These are phyloP conservation scores for Sorex maritimensis DNA, from an alignment of 2,797 vertebrate genomes.

Conservation along the genomic window DNA sequence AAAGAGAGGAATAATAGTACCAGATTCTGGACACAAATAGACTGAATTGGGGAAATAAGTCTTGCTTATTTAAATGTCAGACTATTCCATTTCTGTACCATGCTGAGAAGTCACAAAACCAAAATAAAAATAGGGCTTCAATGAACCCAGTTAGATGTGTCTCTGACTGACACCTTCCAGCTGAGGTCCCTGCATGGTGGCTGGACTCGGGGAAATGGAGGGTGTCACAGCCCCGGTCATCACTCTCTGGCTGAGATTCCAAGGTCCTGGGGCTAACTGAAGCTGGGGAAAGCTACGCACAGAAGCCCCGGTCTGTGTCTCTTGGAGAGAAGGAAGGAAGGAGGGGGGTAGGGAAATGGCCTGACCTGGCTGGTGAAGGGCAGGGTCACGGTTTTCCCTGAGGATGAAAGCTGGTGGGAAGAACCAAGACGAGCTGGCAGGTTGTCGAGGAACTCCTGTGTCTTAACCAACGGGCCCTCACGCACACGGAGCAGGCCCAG, in stretches of 20 bases:
- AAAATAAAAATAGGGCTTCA: slow-evolving; percentile 83
- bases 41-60: slow-evolving; percentile 70
- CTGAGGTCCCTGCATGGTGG: slow-evolving; percentile 47
- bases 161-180: slow-evolving; percentile 54
- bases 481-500: not conserved
- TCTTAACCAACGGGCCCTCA: not conserved
- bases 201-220: not conserved
- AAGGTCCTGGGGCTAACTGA: not conserved
- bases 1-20: not conserved
- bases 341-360: not conserved
- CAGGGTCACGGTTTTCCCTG: slow-evolving; percentile 13
- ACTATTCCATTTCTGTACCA: slow-evolving; percentile 81
- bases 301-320: not conserved
- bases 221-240: not conserved
- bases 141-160: slow-evolving; percentile 67
- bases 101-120: slow-evolving; percentile 84
- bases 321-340: not conserved
- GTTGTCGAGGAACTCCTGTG: not conserved
- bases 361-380: not conserved
- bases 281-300: not conserved
- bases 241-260: not conserved
- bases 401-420: not conserved
- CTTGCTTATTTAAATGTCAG: slow-evolving; percentile 80
- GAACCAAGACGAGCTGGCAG: not conserved
- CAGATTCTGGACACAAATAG: slow-evolving; percentile 67